Evolutionary conservation across 2,797 vertebrate genomes (phyloP), one percentile per base, ranked within the genome.

Genomic region (Esox lucius): DNA sequence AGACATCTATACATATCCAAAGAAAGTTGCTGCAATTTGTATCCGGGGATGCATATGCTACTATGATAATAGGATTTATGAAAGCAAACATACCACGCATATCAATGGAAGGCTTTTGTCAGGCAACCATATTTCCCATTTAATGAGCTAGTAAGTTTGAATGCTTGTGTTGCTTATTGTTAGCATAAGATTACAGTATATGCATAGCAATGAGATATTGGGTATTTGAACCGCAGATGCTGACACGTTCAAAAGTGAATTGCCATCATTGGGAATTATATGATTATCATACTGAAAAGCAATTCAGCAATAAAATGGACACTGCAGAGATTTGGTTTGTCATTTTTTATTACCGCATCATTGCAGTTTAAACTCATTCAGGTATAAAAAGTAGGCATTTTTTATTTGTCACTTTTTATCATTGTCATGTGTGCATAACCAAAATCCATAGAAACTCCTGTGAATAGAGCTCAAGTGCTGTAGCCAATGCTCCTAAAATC

Each of bases 141-240:
- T 89, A 90, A 90, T 90, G 85, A 88, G 81, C 78, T 88, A 83
- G 75, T 86, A 82, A 81, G 70, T 53, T 56, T 74, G 76, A 83
- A 82, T 80, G 75, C 71, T 77, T 65, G 67, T 62, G 74, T 77
- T 79, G 62, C 61, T 80, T 80, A 73, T 87, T 92, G 86, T 86
- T 86, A 33, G 70, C 59, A 72, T 51, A 72, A 77, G 79, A 86
- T 81, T 85, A 83, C 35, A 39, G 35, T 39, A 39, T 59, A 74
- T 69, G 26, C 59, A 39, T 39, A 39, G 35, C 62, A 24, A 53
- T 53, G 65, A 46, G 33, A 78, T 68, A 76, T 73, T 66, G 76
- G 70, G 75, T 19, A 82, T 69, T 80, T 78, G 53, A 87, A 80
- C 61, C 76, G 78, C 71, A 83, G 85, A 85, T 28, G 80, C 65